phyloP scores from a whole-genome alignment of 2,113 vertebrate genomes.

The Leptobrachium ailaonicum region DNA sequence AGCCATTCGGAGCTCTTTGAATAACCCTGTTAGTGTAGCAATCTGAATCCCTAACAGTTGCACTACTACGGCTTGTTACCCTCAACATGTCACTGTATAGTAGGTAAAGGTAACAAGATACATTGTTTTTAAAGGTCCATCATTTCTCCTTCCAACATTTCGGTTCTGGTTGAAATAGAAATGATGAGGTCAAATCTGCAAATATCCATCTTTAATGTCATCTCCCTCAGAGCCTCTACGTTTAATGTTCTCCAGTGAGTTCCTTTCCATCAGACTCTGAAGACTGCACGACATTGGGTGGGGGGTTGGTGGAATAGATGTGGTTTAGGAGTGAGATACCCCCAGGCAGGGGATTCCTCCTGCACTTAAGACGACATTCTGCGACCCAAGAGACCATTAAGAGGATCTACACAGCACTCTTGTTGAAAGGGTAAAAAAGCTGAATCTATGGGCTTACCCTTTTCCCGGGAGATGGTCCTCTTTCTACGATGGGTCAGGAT shows the following conservation, averaged over 20 bases:
- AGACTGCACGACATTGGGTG: background rate
- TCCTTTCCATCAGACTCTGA: constrained; percentile 14
- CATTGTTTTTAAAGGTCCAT: no score
- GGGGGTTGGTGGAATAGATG: background rate
- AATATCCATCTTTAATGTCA: no score
- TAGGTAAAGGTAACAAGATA: no score
- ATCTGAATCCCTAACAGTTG: no score
- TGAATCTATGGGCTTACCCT: background rate
- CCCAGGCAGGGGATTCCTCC: background rate
- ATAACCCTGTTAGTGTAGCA: no score
- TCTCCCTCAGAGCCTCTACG: background rate
- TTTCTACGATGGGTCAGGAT: constrained; percentile 5
- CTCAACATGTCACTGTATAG: no score
- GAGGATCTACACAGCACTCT: background rate
- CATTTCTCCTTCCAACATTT: no score
- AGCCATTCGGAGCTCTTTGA: no score
- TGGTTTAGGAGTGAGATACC: constrained; percentile 17
- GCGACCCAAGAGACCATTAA: background rate
- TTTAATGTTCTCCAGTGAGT: background rate
- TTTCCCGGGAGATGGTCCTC: background rate
- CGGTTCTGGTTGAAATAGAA: no score
- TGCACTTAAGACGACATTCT: constrained; percentile 27
- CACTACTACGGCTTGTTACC: no score
- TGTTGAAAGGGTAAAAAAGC: constrained; percentile 8
- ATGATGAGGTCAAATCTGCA: no score